These are phyloP conservation scores for Tiaroga cobitis DNA, from an alignment of 2,797 vertebrate genomes.

Conservation along the genomic window DNA sequence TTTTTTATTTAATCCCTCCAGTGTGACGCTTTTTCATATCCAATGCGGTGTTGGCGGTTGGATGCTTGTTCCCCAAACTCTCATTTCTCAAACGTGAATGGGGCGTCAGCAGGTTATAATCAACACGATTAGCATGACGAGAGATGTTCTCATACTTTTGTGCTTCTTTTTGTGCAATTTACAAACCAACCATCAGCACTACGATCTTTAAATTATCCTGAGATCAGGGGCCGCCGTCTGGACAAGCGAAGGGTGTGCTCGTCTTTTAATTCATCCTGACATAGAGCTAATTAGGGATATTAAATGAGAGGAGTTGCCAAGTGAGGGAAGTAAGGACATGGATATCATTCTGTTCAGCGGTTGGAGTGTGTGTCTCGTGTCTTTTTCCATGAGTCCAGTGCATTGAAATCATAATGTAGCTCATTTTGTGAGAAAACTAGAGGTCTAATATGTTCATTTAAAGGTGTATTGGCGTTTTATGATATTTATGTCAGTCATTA, in stretches of 20 bases:
- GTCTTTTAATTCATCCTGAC: slow-evolving; percentile 1
- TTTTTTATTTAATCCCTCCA: slow-evolving; percentile 60
- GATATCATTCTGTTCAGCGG: slow-evolving; percentile 19
- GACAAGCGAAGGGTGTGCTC: slow-evolving; percentile 17
- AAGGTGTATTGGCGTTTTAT: background rate
- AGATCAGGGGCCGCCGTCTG: slow-evolving; percentile 1
- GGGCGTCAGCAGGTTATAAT: slow-evolving; percentile 16
- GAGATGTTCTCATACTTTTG: slow-evolving; percentile 7
- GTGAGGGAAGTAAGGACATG: slow-evolving; percentile 39
- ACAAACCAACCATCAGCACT: background rate
- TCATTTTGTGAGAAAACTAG: background rate
- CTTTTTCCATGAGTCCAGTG: background rate
- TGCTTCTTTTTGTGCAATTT: slow-evolving; percentile 8
- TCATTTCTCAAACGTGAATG: slow-evolving; percentile 9
- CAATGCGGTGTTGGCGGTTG: background rate
- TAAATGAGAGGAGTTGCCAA: slow-evolving; percentile 51
- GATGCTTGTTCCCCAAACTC: slow-evolving; percentile 17
- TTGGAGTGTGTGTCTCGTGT: background rate
- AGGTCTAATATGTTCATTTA: background rate
- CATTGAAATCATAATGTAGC: background rate
- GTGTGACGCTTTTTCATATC: slow-evolving; percentile 49
- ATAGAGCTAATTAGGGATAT: slow-evolving; percentile 54
- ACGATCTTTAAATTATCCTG: slow-evolving; percentile 19
- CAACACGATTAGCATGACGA: background rate
- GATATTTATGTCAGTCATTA: slow-evolving; percentile 3